Conservation (phyloP, 2,113 vertebrate species). For the Rutilus rutilus region DNA sequence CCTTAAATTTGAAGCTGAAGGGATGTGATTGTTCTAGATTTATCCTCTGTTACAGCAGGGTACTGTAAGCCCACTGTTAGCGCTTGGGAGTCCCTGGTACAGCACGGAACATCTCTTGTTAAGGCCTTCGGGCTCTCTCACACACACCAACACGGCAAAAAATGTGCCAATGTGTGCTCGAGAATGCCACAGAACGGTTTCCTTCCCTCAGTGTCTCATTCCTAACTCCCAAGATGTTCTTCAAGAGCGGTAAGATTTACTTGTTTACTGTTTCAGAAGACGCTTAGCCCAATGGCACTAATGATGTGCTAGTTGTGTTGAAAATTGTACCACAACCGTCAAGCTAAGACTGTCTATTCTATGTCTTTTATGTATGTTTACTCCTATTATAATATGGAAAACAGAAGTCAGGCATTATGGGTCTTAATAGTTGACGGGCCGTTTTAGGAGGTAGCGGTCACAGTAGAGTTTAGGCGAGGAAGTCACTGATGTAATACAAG, state of each 20-base stretch:
- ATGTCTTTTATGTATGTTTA: neutral
- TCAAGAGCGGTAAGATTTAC: constrained; percentile 4
- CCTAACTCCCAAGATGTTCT: neutral
- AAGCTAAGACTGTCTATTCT: neutral
- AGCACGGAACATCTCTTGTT: constrained; percentile 52
- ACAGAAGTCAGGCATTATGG: neutral
- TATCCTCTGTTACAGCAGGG: constrained; percentile 42
- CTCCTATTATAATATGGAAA: constrained; percentile 19
- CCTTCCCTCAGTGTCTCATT: neutral
- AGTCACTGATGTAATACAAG: neutral
- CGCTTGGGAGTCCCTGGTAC: constrained; percentile 63
- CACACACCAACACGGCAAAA: constrained; percentile 20
- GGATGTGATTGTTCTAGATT: constrained; percentile 52
- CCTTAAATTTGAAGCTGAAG: neutral
- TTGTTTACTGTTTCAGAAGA: neutral
- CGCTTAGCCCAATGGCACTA: neutral
- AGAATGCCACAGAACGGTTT: neutral
- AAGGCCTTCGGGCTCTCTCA: constrained; percentile 38
- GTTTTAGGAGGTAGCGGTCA: neutral
- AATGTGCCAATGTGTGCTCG: constrained; percentile 29
- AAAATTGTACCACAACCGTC: neutral
- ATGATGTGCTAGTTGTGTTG: neutral
- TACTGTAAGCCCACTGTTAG: constrained; percentile 54
- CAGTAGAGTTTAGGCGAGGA: neutral
- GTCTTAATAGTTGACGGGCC: neutral